A percentile compares a stretch with the other conserved stretches of the same genome.
These are phyloP conservation scores for Meandrina meandrites DNA, from an alignment of 92 coral and sea anemone genomes.

Conservation along the genomic window DNA sequence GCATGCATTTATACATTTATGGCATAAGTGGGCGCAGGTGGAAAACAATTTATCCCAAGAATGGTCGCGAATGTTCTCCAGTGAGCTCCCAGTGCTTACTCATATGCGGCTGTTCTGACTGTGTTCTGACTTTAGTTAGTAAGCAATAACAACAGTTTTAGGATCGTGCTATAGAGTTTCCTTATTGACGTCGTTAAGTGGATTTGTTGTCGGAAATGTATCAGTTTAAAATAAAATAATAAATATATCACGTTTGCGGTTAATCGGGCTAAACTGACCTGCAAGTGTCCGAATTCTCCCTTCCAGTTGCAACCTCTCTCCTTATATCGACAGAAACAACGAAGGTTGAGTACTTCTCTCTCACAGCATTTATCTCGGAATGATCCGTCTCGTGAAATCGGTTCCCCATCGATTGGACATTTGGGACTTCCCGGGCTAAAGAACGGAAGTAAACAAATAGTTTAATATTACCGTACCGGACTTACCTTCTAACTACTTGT, in stretches of 20 bases:
- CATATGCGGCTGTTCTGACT: no score
- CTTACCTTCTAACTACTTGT: no score
- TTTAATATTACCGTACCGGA: not conserved
- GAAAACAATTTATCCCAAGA: no score
- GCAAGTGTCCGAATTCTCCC: conserved; percentile 31
- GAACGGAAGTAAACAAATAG: not conserved
- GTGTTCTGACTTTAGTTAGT: no score
- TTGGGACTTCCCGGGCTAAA: not conserved
- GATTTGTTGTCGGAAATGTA: not conserved
- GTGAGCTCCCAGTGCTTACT: no score
- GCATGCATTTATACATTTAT: no score
- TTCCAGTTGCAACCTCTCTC: conserved; percentile 51
- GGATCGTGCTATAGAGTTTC: not conserved
- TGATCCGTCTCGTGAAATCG: conserved; percentile 1
- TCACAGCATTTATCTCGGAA: conserved; percentile 55
- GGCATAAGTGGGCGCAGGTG: no score
- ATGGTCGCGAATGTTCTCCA: no score
- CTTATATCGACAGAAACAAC: conserved; percentile 42
- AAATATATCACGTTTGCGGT: not conserved
- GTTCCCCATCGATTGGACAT: conserved; percentile 24
- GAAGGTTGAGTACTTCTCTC: conserved; percentile 45
- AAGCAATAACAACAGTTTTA: no score
- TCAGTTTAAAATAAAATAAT: not conserved
- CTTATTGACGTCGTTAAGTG: no score
- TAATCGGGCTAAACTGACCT: not conserved